phyloP scores from a whole-genome alignment of 2,113 vertebrate species.

The Percina caprodes region DNA sequence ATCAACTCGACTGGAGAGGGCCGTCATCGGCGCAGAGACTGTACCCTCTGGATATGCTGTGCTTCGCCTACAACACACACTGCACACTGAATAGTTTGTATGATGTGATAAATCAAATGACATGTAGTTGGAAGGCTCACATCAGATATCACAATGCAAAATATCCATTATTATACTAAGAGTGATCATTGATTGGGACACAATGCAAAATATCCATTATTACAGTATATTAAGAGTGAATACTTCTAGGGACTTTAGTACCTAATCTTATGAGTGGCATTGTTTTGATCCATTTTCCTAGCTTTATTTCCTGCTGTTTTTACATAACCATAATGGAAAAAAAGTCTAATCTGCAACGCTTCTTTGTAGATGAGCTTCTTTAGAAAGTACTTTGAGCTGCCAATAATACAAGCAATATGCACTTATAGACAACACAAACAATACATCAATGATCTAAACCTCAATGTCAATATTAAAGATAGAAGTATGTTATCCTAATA shows the following conservation, averaged over 20 bases:
- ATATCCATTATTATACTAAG: neutral
- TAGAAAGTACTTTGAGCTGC: neutral
- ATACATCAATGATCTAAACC: no score
- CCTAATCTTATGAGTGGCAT: no score
- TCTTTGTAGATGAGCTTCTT: neutral
- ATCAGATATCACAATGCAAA: neutral
- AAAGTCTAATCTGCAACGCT: neutral
- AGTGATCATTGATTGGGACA: no score
- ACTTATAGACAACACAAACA: neutral
- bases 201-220: no score
- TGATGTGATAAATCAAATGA: neutral
- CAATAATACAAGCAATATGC: neutral
- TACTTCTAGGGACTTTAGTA: no score
- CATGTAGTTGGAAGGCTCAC: neutral
- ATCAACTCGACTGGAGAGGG: conserved; percentile 53
- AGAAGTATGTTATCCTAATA: no score
- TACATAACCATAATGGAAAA: neutral
- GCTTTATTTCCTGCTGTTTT: neutral
- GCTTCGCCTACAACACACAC: conserved; percentile 9
- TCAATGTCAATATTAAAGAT: neutral
- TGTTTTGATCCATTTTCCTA: neutral
- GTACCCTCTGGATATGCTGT: conserved; percentile 56
- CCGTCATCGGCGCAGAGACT: conserved; percentile 11
- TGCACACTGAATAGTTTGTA: neutral
- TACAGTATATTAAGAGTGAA: no score